Base-by-base conservation (phyloP, 2,113 vertebrate genomes). In the Neodontobutis hainanensis region DNA sequence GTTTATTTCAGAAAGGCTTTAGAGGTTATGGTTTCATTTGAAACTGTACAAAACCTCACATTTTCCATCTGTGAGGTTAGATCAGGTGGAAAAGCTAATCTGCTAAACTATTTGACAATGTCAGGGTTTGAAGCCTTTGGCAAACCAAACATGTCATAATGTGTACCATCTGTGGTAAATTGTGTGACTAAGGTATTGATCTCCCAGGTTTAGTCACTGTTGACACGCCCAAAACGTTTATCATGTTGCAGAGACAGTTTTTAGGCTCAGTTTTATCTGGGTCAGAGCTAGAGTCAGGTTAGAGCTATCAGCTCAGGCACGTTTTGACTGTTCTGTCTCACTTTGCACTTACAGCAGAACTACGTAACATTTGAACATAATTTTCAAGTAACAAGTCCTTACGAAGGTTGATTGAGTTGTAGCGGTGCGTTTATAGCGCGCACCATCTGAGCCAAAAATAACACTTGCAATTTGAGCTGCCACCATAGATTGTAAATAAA, bases 151-250 rank as follows among this genome's bases (percentile, higher is more conserved):
- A 27, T 16, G 51, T n/a, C 14, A 40, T 3, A 51, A 5, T 40
- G 5, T 5, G 11, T 38, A 1, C 11, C 2, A 62, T 3, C 5
- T 58, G 6, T 61, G 15, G 11, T n/a, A 14, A 14, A 35, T 19
- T 10, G 5, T 4, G 36, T 6, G 19, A 0, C 32, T 14, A 5
- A 53, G 2, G 35, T 3, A 32, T 9, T 8, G 8, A 51, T 15
- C 42, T 61, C 4, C 14, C 36, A 16, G 3, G 11, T 61, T 64
- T 44, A 61, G 14, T 61, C 9, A 35, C 38, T 55, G 40, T 78
- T 69, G 86, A 75, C 80, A 83, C 86, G 70, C 81, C 85, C 77
- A 66, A 67, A 78, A 67, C 2, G 27, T 81, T 88, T 89, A 89
- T 89, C 89, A 77, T 32, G 16, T 2, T 55, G n/a, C 82, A 70